Conservation (phyloP, 2,888 invertebrate genomes). For the Epsilonema sp. region DNA sequence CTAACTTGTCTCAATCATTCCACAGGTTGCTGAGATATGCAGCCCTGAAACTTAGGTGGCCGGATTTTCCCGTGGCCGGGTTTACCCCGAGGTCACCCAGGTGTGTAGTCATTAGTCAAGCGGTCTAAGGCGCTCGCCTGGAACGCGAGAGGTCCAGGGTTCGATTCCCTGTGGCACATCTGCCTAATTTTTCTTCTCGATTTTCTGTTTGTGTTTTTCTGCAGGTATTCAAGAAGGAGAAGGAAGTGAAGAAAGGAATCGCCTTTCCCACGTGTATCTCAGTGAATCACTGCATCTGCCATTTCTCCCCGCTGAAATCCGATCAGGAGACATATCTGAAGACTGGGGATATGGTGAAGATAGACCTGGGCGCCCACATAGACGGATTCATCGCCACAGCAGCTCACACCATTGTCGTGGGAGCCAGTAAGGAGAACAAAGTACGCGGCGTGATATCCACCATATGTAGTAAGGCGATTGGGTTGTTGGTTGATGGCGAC, state of each 20-base stretch:
- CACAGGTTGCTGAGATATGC: too few species aligned
- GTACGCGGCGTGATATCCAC: slow-evolving; percentile 2
- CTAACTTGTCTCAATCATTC: background rate
- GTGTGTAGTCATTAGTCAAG: background rate
- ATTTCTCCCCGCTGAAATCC: slow-evolving; percentile 83
- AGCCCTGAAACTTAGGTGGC: too few species aligned
- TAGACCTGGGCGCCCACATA: slow-evolving; percentile 86
- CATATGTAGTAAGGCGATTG: too few species aligned
- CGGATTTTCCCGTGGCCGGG: too few species aligned
- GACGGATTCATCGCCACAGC: slow-evolving; percentile 97
- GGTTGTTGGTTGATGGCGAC: too few species aligned
- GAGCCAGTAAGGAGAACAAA: slow-evolving; percentile 41
- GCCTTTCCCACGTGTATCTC: slow-evolving; percentile 98
- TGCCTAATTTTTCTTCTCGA: too few species aligned
- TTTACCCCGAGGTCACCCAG: too few species aligned
- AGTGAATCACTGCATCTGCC: slow-evolving; percentile 96
- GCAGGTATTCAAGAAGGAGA: slow-evolving; percentile 88
- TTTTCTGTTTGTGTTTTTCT: too few species aligned
- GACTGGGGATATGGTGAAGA: slow-evolving; percentile 76
- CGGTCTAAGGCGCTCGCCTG: too few species aligned
- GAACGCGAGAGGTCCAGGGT: too few species aligned
- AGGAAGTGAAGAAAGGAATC: slow-evolving; percentile 81
- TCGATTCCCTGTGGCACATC: too few species aligned
- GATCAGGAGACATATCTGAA: slow-evolving; percentile 59
- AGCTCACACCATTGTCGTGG: slow-evolving; percentile 80